These are phyloP conservation scores for Pheucticus melanocephalus DNA, from an alignment of 2,113 vertebrate species.

Conservation along the genomic window DNA sequence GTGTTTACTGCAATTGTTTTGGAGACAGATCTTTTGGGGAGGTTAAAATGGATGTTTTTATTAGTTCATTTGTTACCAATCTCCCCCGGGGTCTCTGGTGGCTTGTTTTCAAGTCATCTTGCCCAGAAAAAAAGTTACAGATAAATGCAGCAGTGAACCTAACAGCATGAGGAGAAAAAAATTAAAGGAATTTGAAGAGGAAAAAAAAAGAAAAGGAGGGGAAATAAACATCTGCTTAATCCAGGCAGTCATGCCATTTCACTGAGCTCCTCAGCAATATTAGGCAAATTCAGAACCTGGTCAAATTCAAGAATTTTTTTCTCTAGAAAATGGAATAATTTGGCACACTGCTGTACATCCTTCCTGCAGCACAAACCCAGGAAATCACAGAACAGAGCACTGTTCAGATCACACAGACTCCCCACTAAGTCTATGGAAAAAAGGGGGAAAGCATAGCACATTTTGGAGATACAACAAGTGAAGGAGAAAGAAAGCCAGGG, in stretches of 20 bases:
- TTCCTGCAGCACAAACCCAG: background rate
- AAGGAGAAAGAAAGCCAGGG: background rate
- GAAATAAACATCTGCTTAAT: background rate
- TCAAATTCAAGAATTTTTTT: background rate
- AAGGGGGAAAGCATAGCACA: background rate
- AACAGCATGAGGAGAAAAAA: background rate
- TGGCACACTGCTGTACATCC: background rate
- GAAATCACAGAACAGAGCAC: background rate
- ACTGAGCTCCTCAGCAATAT: background rate
- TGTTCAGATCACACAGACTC: background rate
- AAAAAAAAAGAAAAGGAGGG: background rate
- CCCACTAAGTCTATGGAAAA: background rate
- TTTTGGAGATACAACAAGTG: background rate
- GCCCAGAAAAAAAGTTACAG: background rate
- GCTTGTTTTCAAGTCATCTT: slow-evolving; percentile 35
- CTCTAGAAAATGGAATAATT: background rate
- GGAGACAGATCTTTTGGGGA: background rate
- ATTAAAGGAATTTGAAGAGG: background rate
- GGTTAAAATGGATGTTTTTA: background rate
- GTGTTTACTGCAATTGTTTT: slow-evolving; percentile 43
- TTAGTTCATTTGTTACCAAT: background rate
- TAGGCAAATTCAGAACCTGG: background rate
- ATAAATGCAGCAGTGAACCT: background rate
- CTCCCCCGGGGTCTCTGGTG: background rate
- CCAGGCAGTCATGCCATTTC: background rate